Conservation (phyloP, 2,888 invertebrate species). For the Pollenia angustigena region DNA sequence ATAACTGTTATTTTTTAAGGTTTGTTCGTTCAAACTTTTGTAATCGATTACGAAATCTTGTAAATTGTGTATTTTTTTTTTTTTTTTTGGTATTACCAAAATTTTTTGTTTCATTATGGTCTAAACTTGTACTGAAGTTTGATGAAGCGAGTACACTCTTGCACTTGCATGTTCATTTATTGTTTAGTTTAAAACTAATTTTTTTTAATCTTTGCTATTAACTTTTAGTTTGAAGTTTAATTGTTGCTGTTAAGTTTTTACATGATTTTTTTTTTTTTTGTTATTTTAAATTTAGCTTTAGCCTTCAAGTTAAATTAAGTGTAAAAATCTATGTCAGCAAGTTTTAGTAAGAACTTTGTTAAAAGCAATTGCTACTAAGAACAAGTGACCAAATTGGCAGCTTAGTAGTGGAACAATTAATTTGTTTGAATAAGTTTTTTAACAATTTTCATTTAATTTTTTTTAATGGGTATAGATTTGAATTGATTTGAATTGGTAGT, state of each 20-base stretch:
- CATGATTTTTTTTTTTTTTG: constrained; percentile 30
- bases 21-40: constrained; percentile 35
- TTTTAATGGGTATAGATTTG: not conserved
- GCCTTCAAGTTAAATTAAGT: constrained; percentile 42
- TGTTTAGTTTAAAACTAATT: constrained; percentile 14
- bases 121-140: constrained; percentile 17
- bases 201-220: constrained; percentile 43
- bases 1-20: not conserved
- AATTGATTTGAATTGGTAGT: constrained; percentile 30
- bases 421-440: constrained; percentile 2
- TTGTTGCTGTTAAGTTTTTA: constrained; percentile 41
- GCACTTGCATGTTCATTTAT: constrained; percentile 50
- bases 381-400: constrained; percentile 34
- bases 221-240: constrained; percentile 61
- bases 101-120: constrained; percentile 9
- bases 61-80: constrained; percentile 6
- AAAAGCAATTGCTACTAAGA: constrained; percentile 33
- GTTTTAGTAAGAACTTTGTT: constrained; percentile 50
- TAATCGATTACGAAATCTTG: constrained; percentile 40
- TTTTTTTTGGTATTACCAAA: not conserved
- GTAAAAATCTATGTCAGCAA: constrained; percentile 38
- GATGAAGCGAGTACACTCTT: constrained; percentile 12
- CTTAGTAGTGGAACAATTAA: constrained; percentile 36
- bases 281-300: constrained; percentile 10
- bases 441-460: not conserved